phyloP scores from a whole-genome alignment of 2,797 vertebrate species.

The Aphelocoma californica region DNA sequence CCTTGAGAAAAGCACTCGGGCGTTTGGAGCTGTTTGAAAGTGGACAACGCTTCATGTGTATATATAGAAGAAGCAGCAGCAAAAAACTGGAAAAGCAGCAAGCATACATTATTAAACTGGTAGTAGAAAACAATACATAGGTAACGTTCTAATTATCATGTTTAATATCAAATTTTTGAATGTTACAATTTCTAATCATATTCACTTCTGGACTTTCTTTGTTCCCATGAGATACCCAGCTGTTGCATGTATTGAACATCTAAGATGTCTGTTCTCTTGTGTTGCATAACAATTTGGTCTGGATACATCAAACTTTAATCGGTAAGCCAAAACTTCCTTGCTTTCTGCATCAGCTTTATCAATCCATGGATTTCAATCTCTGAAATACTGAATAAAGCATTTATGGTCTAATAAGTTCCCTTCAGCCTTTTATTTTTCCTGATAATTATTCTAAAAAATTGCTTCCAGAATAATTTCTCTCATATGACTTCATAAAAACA shows the following conservation, averaged over 20 bases:
- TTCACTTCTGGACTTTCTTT: neutral
- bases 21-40: neutral
- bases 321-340: neutral
- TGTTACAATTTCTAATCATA: neutral
- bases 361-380: neutral
- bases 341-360: neutral
- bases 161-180: neutral
- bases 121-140: neutral
- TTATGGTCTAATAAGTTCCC: neutral
- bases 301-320: neutral
- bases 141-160: neutral
- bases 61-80: neutral
- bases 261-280: neutral
- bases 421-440: neutral
- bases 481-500: neutral
- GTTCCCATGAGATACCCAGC: neutral
- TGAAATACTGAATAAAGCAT: neutral
- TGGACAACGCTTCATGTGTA: neutral
- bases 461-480: neutral
- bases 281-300: neutral
- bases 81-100: neutral
- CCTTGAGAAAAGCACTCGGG: neutral
- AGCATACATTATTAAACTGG: neutral
- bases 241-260: neutral
- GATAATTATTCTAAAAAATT: neutral